Evolutionary conservation across 2,113 vertebrate genomes (phyloP), one percentile per base, ranked within the genome.

Genomic region (Perognathus longimembris): DNA sequence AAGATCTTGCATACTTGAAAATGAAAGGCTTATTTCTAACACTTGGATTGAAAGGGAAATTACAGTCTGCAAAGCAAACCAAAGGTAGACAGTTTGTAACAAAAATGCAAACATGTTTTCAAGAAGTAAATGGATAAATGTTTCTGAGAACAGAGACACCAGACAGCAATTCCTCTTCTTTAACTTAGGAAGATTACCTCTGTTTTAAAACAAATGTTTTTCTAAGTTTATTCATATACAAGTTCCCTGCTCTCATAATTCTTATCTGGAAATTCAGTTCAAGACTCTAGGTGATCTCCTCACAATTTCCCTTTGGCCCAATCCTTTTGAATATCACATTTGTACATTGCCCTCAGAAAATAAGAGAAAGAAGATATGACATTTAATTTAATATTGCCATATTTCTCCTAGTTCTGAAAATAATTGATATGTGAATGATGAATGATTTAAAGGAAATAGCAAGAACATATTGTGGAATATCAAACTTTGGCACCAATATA

Each of bases 1-100:
- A 75, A 63, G 77, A 34, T 85, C 17, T 91, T 87, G 85, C 11
- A 85, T 50, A 85, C 32, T 42, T 63, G 24, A 24, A 94, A 94
- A 83, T 69, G 87, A 64, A 82, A 87, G 63, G 22, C 40, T 17
- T 22, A 69, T 34, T 90, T 36, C 66, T 67, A 89, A 71, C 21
- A 7, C 20, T 82, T 54, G 18, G 32, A n/a, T 85, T 24, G 34
- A 71, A 84, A 88, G 77, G 10, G 15, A 89, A 63, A 83, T 8
- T 45, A 69, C 9, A 73, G 81, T 84, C 40, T 79, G 45, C 36
- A 88, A 78, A 79, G 42, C 24, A 93, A 61, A 20, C 50, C 42
- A 80, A 30, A 92, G 28, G 7, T 69, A 14, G 12, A 74, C 9
- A 20, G 4, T 64, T 85, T 6, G 28, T 78, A 70, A 69, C 3